Evolutionary conservation across 2,888 invertebrate species (phyloP).

Genomic region (Athalia circularis): DNA sequence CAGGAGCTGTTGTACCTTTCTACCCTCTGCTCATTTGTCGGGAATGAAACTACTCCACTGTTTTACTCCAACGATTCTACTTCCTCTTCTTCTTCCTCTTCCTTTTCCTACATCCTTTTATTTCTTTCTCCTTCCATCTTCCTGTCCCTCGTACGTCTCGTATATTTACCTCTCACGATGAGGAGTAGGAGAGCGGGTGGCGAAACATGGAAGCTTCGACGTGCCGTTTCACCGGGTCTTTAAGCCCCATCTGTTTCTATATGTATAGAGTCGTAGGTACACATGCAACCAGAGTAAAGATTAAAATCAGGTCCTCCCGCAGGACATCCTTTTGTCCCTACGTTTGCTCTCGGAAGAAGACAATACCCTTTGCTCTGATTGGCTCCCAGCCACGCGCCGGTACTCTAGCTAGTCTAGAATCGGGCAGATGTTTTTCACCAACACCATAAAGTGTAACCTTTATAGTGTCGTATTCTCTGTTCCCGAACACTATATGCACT

Average conservation of each 20-base stretch:
- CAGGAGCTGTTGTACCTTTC: conserved; percentile 52
- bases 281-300: conserved; percentile 42
- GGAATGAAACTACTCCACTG: conserved; percentile 46
- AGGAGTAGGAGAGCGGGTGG: conserved; percentile 11
- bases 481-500: background rate
- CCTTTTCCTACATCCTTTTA: background rate
- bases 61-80: conserved; percentile 43
- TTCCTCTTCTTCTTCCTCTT: conserved; percentile 21
- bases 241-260: conserved; percentile 43
- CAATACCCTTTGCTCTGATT: conserved; percentile 61
- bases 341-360: conserved; percentile 46
- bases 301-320: conserved; percentile 47
- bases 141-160: background rate
- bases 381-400: conserved; percentile 66
- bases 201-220: conserved; percentile 8
- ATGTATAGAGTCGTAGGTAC: conserved; percentile 42
- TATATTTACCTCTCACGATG: background rate
- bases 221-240: conserved; percentile 25
- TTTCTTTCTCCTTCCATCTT: background rate
- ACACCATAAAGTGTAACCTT: conserved; percentile 45
- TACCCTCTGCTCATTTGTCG: conserved; percentile 51
- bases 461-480: background rate
- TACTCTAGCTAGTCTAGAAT: conserved; percentile 63
- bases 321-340: conserved; percentile 48
- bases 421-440: conserved; percentile 69